Base-by-base conservation (phyloP, 2,888 invertebrate genomes). In the Napeogenes sylphis region DNA sequence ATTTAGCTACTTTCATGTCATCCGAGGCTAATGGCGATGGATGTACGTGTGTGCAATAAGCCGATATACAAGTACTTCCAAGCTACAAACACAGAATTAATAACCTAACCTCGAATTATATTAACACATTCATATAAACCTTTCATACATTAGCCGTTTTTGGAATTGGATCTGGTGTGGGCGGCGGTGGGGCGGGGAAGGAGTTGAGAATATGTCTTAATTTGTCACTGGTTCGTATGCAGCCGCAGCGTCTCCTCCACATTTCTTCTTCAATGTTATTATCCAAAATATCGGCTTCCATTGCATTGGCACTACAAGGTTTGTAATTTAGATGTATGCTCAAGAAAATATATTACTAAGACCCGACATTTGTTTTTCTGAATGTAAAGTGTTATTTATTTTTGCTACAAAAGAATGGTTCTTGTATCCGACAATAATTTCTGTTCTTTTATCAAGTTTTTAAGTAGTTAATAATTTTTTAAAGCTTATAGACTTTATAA, bases 211-310 rank as follows among this genome's bases (percentile, higher is more conserved):
- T 75, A 57, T 77, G 67, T 59, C 78, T 82, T 56, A 90, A 68
- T 70, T 89, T 90, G 2, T 87, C 86, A 64, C 87, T 90, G 46
- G 89, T 90, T 38, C 75, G 76, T 47, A 84, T 56, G 62, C 89
- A 88, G 2, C 87, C 84, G 67, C 88, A 89, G 13, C 75, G 73
- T 3, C 82, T 74, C 47, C 82, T 73, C 80, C 76, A 79, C 3
- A 2, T 14, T 12, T 70, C 72, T 4, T 66, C 70, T 6, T 60
- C 56, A 47, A 12, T 6, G 0, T 30, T 0, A 3, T 30, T 30
- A 51, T 51, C 30, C 21, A 30, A 35, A 5, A 42, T 42, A 10
- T 30, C 30, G 12, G 21, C 30, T 10, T 51, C 51, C 51, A 51
- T 51, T 30, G 21, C 30, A 2, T 30, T 30, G 47, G 10, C 51